Evolutionary conservation across 2,797 vertebrate genomes (phyloP).

Genomic region (Falco naumanni): DNA sequence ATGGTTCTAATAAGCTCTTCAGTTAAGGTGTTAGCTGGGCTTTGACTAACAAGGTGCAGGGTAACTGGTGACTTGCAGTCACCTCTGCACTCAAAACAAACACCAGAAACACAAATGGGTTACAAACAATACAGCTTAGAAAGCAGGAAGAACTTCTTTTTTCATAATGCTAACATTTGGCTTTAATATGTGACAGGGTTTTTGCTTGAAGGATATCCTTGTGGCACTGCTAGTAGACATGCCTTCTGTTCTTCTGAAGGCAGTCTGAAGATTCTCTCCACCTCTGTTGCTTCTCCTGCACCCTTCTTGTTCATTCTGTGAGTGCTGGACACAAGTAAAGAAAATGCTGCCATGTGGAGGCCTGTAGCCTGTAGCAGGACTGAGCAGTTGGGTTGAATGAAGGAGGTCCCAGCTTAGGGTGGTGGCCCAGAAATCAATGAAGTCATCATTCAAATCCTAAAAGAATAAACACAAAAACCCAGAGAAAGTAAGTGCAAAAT

Average conservation of each 20-base stretch:
- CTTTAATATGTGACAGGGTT: neutral
- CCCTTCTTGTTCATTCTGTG: neutral
- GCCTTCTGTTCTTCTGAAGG: neutral
- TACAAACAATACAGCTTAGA: neutral
- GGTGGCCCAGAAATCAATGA: constrained; percentile 68
- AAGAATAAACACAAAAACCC: neutral
- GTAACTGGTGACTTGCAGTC: neutral
- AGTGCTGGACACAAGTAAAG: neutral
- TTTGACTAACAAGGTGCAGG: neutral
- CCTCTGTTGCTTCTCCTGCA: neutral
- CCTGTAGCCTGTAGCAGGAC: constrained; percentile 52
- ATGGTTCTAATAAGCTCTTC: neutral
- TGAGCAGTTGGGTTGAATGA: constrained; percentile 32
- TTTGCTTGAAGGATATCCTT: neutral
- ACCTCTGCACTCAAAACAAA: neutral
- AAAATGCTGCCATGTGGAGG: neutral
- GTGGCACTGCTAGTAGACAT: neutral
- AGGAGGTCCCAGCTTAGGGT: constrained; percentile 65
- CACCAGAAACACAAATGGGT: neutral
- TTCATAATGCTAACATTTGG: neutral
- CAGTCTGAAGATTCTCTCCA: neutral
- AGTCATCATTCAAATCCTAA: constrained; percentile 59
- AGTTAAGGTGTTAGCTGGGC: neutral
- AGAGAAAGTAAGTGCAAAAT: neutral
- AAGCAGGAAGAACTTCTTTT: neutral